These are phyloP conservation scores for Oryzias curvinotus DNA, from an alignment of 2,113 vertebrate species.

Conservation along the genomic window DNA sequence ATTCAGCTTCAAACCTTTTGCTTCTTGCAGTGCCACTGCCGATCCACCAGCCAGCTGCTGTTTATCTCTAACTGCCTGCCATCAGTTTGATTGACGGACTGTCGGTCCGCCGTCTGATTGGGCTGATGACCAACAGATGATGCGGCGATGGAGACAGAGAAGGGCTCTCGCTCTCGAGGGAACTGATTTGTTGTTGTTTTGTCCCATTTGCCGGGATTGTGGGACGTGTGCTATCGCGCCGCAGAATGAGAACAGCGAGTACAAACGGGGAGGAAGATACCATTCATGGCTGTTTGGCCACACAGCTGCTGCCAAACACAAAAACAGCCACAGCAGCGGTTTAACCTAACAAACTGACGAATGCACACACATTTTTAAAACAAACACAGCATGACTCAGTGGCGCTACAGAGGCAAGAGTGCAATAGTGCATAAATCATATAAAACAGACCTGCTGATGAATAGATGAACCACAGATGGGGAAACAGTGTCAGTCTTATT, in stretches of 20 bases:
- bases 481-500: conserved; percentile 5
- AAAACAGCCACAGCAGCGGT: conserved; percentile 20
- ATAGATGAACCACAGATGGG: conserved; percentile 10
- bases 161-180: conserved; percentile 16
- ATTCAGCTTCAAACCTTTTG: conserved; percentile 60
- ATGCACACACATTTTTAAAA: neutral
- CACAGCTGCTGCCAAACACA: conserved; percentile 19
- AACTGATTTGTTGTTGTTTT: conserved; percentile 25
- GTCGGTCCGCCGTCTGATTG: conserved; percentile 23
- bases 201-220: conserved; percentile 6
- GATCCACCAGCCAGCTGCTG: conserved; percentile 56
- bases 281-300: conserved; percentile 26
- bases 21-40: conserved; percentile 31
- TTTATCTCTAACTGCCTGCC: conserved; percentile 24
- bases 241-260: conserved; percentile 3
- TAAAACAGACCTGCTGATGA: conserved; percentile 31
- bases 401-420: conserved; percentile 28
- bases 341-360: conserved; percentile 28
- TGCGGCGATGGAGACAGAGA: neutral
- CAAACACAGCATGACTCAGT: conserved; percentile 1
- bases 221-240: neutral
- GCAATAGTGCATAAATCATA: conserved; percentile 24
- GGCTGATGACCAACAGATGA: conserved; percentile 18
- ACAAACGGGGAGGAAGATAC: conserved; percentile 15
- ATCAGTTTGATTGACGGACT: neutral